Base-by-base conservation (phyloP, 2,888 invertebrate genomes). In the Tetropium fuscum region DNA sequence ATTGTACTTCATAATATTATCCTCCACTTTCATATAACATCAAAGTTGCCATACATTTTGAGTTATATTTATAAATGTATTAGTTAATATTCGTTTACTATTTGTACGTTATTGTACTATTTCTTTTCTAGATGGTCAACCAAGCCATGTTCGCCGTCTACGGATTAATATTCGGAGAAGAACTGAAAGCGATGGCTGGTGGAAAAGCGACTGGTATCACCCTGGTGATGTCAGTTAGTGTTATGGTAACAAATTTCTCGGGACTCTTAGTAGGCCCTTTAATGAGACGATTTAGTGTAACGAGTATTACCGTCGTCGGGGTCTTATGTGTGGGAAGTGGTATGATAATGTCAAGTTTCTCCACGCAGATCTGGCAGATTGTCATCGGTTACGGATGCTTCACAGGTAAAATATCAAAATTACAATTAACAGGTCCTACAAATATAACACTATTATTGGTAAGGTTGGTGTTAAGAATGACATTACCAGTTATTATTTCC, bases 121-220 rank as follows among this genome's bases (percentile, higher is more conserved):
- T 3, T 40, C n/a, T 22, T 13, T 61, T 69, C 38, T 64, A 79
- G 79, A 86, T 89, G 79, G 88, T 89, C 67, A 90, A 90, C 77
- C 88, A 90, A 76, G 88, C 90, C 1, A 85, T 90, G 78, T 82
- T 90, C 64, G 90, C 90, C 2, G 83, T 90, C 38, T 90, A 90
- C 77, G 89, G 90, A 57, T 83, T 91, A 53, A 81, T 91, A 22
- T 91, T 90, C 68, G 90, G 88, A 36, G 87, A 87, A 65, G 84
- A 87, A 59, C 79, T 91, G 58, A 83, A 86, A 71, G 81, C 83
- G 0, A 87, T 90, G 86, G 87, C 88, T 0, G 84, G 87, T 63
- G 85, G 83, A 16, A 68, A 71, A 25, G 90, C 90, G 0, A 84
- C 87, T 43, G 90, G 90, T 5, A 87, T 90, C 0, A 89, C 90